These are phyloP conservation scores for Chymomyza fuscimana DNA, from an alignment of 2,888 invertebrate genomes.

Conservation along the genomic window DNA sequence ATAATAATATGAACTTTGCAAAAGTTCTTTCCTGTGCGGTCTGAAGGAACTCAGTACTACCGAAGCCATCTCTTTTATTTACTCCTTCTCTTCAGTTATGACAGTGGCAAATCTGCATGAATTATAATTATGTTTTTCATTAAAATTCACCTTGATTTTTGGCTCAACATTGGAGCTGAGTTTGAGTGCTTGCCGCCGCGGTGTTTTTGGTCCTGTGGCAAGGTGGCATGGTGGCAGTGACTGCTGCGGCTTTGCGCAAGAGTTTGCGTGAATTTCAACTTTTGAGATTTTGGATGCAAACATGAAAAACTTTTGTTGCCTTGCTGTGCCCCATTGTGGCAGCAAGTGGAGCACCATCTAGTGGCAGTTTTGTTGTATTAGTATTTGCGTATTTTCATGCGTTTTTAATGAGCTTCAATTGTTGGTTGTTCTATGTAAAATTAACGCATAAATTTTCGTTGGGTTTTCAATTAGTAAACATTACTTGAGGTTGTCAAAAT, in stretches of 20 bases:
- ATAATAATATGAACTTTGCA: slow-evolving; percentile 57
- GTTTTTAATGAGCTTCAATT: slow-evolving; percentile 68
- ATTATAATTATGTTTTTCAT: slow-evolving; percentile 73
- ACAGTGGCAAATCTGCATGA: slow-evolving; percentile 56
- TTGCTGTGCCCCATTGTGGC: not conserved
- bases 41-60: slow-evolving; percentile 38
- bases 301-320: slow-evolving; percentile 35
- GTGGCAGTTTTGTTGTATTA: slow-evolving; percentile 2
- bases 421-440: slow-evolving; percentile 7
- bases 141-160: slow-evolving; percentile 67
- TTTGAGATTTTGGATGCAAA: slow-evolving; percentile 37
- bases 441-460: slow-evolving; percentile 13
- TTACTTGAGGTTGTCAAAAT: slow-evolving; percentile 16
- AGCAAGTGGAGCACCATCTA: slow-evolving; percentile 34
- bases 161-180: not conserved
- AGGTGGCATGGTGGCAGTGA: slow-evolving; percentile 10
- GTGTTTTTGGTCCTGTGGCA: not conserved
- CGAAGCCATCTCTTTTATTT: slow-evolving; percentile 2
- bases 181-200: not conserved
- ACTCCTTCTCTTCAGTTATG: slow-evolving; percentile 15
- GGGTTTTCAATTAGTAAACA: slow-evolving; percentile 3
- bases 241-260: slow-evolving; percentile 15
- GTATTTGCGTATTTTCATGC: slow-evolving; percentile 38
- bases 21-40: slow-evolving; percentile 39
- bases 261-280: slow-evolving; percentile 56